Evolutionary conservation across 2,888 invertebrate species (phyloP), one percentile per base, ranked within the genome.

Genomic region (Drosophila planitibia): DNA sequence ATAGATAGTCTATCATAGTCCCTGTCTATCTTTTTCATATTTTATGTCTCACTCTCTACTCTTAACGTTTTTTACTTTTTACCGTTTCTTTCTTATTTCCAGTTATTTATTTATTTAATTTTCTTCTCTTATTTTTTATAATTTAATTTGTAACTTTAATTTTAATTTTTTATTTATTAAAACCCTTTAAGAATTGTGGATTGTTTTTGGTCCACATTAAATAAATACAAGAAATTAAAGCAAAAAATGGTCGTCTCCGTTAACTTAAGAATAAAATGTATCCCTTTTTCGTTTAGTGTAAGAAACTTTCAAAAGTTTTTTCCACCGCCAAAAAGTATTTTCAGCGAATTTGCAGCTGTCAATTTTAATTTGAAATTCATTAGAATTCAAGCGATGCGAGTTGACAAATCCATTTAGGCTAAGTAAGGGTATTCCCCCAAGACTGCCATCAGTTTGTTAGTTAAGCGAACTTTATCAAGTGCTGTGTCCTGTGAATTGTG

Each of bases 401-500:
- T 25, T 35, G 55, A 4, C n/a, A 49, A 51, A 44, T 35, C 6
- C 25, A 6, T 37, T 59, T 5, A 30, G n/a, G 16, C 6, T 30
- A 9, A 59, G 72, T 35, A 59, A 52, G 69, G 69, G 72, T 52
- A 69, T 71, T 69, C 69, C 69, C 62, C 28, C 6, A 52, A 30
- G 28, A n/a, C 14, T 7, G 28, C n/a, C 4, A 28, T 12, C 57
- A 70, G 44, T 67, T 66, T 55, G 35, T 67, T 66, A 35, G 49
- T 65, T 51, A 37, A 69, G 44, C 53, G 14, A 47, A 49, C 39
- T 60, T 72, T 49, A 52, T 62, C 32, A 69, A 47, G 54, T 49
- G 76, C n/a, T 80, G 61, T 54, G 70, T 57, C 65, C 65, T 37
- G 19, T 57, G 55, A 68, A 65, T 79, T 79, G 78, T 63, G 78